Conservation (phyloP, 2,888 invertebrate genomes). For the Oxyteleia sp. region DNA sequence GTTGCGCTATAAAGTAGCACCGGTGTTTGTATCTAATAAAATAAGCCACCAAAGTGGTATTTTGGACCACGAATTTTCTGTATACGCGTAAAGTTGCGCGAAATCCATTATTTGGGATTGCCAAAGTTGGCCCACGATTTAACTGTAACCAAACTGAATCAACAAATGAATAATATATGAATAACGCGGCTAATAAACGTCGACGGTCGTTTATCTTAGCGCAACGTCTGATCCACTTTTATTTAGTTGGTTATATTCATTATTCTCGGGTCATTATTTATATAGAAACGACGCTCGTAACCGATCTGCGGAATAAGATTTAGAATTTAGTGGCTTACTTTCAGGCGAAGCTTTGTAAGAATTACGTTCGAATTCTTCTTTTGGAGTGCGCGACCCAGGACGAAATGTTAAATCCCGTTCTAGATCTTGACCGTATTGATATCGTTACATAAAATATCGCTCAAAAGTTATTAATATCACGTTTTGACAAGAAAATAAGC, state of each 20-base stretch:
- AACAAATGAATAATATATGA: conserved; percentile 34
- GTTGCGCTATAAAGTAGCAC: conserved; percentile 50
- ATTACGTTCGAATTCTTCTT: conserved; percentile 60
- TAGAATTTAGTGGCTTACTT: conserved; percentile 61
- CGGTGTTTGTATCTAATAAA: conserved; percentile 64
- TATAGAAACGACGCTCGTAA: conserved; percentile 24
- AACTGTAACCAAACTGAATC: conserved; percentile 4
- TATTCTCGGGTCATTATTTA: conserved; percentile 46
- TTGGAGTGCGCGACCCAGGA: conserved; percentile 20
- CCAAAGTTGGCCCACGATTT: conserved; percentile 27
- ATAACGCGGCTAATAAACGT: conserved; percentile 37
- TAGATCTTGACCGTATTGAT: conserved; percentile 45
- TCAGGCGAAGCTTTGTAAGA: conserved; percentile 43
- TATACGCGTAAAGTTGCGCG: conserved; percentile 30
- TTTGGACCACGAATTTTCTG: conserved; percentile 43
- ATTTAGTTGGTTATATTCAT: conserved; percentile 40
- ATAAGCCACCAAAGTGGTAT: conserved; percentile 45
- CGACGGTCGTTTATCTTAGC: conserved; percentile 15
- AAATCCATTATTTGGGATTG: conserved; percentile 27
- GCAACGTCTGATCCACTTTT: conserved; percentile 10
- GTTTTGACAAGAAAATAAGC: conserved; percentile 6
- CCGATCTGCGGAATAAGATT: conserved; percentile 57
- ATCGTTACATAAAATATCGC: conserved; percentile 31
- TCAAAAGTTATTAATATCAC: conserved; percentile 13
- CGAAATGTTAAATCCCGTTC: conserved; percentile 45